Evolutionary conservation across 2,888 invertebrate species (phyloP).

Genomic region (Drosophila pseudotalamancana): DNA sequence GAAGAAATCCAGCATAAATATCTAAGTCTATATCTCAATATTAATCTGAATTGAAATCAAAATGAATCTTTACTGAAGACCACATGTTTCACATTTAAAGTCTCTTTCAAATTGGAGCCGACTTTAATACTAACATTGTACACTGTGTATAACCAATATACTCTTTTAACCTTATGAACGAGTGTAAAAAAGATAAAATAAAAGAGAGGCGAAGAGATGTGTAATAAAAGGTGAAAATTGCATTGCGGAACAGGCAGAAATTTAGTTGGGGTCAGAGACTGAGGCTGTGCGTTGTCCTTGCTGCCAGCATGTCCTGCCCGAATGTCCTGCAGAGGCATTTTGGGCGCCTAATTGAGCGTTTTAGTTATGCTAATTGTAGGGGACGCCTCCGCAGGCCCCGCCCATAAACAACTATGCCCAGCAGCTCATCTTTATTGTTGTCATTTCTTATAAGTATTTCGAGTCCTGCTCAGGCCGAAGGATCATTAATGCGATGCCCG

Average conservation of each 20-base stretch:
- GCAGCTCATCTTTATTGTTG: conserved; percentile 49
- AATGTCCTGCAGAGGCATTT: conserved; percentile 42
- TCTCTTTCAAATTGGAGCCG: background rate
- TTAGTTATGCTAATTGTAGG: conserved; percentile 78
- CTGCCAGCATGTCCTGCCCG: conserved; percentile 7
- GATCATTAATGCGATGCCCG: conserved; percentile 34
- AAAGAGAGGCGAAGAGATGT: conserved; percentile 28
- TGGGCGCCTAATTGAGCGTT: conserved; percentile 72
- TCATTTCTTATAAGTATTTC: conserved; percentile 47
- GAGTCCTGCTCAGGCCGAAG: conserved; percentile 19
- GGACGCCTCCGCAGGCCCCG: background rate
- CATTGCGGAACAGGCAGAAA: conserved; percentile 41
- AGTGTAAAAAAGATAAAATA: conserved; percentile 8
- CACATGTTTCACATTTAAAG: background rate
- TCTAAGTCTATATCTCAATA: too few species aligned
- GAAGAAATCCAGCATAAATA: too few species aligned
- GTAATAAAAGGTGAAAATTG: conserved; percentile 76
- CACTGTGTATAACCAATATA: background rate
- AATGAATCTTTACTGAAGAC: too few species aligned
- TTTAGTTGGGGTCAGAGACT: background rate
- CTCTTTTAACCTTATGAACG: background rate
- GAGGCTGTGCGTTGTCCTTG: conserved; percentile 24
- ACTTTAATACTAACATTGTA: too few species aligned
- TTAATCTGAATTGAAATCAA: too few species aligned
- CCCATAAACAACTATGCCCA: background rate